Conservation (phyloP, 2,888 invertebrate species). For the Drosophila atripex region DNA sequence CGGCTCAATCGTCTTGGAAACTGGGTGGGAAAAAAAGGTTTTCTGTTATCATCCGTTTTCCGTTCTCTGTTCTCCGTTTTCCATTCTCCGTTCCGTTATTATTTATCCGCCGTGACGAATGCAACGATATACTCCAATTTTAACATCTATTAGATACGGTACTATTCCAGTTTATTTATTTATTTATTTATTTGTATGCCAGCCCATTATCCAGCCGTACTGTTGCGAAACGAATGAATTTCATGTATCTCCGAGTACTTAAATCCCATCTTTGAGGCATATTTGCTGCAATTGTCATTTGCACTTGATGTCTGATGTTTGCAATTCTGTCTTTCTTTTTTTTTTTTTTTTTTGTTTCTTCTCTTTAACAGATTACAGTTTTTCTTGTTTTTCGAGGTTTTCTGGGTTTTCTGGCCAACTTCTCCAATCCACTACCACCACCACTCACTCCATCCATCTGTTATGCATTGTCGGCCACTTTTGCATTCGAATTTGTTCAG, state of each 20-base stretch:
- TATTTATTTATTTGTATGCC: constrained; percentile 39
- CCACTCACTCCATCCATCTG: constrained; percentile 34
- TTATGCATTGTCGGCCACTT: constrained; percentile 57
- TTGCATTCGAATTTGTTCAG: constrained; percentile 60
- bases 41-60: constrained; percentile 1
- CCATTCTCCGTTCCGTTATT: constrained; percentile 3
- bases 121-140: constrained; percentile 18
- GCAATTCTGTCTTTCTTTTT: background rate
- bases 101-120: background rate
- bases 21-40: background rate
- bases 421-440: background rate
- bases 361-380: constrained; percentile 9
- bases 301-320: constrained; percentile 56
- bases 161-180: constrained; percentile 22
- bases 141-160: constrained; percentile 27
- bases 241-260: background rate
- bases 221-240: background rate
- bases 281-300: constrained; percentile 51
- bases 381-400: constrained; percentile 6
- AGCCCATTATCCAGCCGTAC: background rate
- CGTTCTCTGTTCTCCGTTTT: no score
- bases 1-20: constrained; percentile 6
- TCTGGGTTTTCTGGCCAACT: constrained; percentile 21
- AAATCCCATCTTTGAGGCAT: background rate
- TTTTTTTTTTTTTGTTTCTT: constrained; percentile 23